Evolutionary conservation across 2,888 invertebrate genomes (phyloP), one percentile per base, ranked within the genome.

Genomic region (Caenorhabditis sp.): DNA sequence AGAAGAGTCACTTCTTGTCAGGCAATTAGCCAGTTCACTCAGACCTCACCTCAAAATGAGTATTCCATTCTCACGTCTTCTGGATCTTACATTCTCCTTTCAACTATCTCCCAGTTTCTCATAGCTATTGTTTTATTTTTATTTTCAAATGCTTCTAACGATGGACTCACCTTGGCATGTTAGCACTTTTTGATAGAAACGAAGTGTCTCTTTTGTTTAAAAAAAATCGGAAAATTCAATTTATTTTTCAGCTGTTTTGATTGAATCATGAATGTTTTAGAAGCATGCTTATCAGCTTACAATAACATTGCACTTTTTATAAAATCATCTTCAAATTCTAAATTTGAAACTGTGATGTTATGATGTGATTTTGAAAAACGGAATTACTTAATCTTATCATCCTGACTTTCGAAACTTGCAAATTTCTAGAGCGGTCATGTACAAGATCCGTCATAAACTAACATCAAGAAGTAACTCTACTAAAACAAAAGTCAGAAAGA

Each of bases 11-110:
- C 58, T 44, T 54, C 47, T 28, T 70, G 35, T 58, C 44, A 38
- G 38, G 26, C 79, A 70, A 79, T 64, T 79, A 79, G 79, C 41
- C 56, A 54, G 26, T 68, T 54, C 54, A 54, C 26, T 54, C 68
- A 38, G 61, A 61, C 56, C 54, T 49, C 61, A 63, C 73, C 73
- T 73, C 38, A 59, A 47, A 59, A 19, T 19, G 38, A 49, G 14
- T 24, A n/a, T 38, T 41, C 22, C 28, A 58, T 19, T 28, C 24
- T 56, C 28, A 59, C 72, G 31, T 63, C 54, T 70, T 58, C 70
- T 26, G 51, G 31, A 19, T 35, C 54, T 19, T 68, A 22, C 22
- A 47, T 44, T 74, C 44, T 73, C 63, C 31, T 31, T 51, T 74
- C 7, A n/a, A n/a, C n/a, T n/a, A 28, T 19, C 19, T 41, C 5